Evolutionary conservation across 2,113 vertebrate genomes (phyloP).

Genomic region (Myodes glareolus): DNA sequence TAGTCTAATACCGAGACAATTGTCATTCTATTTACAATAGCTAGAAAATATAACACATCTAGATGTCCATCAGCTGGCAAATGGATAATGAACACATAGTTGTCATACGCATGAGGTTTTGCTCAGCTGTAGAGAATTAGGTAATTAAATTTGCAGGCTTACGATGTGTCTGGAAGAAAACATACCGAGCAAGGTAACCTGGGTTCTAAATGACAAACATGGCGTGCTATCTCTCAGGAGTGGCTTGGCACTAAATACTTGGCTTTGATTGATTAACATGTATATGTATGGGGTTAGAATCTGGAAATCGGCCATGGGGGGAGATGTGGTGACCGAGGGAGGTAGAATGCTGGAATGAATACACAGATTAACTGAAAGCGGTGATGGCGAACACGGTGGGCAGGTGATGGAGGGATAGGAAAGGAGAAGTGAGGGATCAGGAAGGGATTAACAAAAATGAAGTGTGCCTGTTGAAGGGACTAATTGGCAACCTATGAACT

Average conservation of each 20-base stretch:
- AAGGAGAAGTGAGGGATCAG: background rate
- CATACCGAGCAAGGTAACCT: too few species aligned
- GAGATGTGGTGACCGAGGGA: background rate
- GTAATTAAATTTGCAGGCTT: background rate
- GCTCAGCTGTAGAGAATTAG: background rate
- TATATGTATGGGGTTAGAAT: background rate
- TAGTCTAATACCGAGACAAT: too few species aligned
- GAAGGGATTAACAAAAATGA: background rate
- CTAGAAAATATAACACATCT: background rate
- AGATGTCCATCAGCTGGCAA: too few species aligned
- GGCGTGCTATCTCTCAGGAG: too few species aligned
- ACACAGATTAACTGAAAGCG: background rate
- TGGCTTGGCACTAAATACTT: too few species aligned
- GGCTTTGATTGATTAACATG: background rate
- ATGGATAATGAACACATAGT: background rate
- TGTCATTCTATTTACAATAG: background rate
- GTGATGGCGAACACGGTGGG: too few species aligned
- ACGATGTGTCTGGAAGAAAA: background rate
- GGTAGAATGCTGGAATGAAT: background rate
- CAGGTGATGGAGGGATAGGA: too few species aligned
- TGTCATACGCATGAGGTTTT: background rate
- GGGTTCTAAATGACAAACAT: too few species aligned
- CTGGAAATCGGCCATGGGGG: background rate
- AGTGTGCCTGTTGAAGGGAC: background rate
- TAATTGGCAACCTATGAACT: background rate